phyloP scores from a whole-genome alignment of 2,888 invertebrate genomes.

The Pharmacophagus antenor region DNA sequence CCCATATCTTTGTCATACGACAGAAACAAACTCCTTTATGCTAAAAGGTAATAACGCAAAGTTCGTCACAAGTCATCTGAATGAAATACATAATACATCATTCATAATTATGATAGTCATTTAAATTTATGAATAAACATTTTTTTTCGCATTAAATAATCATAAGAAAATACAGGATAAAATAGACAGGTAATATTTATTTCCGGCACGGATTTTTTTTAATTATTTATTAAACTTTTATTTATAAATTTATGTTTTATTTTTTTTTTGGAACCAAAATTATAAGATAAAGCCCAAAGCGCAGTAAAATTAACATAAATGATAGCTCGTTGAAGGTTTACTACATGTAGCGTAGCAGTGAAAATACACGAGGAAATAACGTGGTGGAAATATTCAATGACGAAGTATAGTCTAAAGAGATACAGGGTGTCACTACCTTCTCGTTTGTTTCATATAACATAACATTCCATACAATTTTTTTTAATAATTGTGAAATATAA shows the following conservation, averaged over 20 bases:
- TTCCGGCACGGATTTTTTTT: background rate
- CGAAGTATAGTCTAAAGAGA: slow-evolving; percentile 50
- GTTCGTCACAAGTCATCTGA: background rate
- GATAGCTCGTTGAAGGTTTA: slow-evolving; percentile 39
- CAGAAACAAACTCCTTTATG: too few relatives aligned
- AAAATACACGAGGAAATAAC: background rate
- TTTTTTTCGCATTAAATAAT: background rate
- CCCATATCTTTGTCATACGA: slow-evolving; percentile 18
- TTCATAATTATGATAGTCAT: background rate
- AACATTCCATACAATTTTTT: background rate
- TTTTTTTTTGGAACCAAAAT: background rate
- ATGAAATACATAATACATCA: background rate
- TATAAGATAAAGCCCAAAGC: slow-evolving; percentile 32
- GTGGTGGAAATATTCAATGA: slow-evolving; percentile 35
- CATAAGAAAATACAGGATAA: background rate
- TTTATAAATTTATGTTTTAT: background rate
- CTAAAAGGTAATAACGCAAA: background rate
- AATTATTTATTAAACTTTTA: background rate
- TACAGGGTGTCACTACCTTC: slow-evolving; percentile 71
- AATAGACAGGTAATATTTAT: background rate
- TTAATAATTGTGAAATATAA: background rate
- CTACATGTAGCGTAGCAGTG: slow-evolving; percentile 13
- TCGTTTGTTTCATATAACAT: slow-evolving; percentile 37
- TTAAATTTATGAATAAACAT: background rate
- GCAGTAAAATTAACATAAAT: slow-evolving; percentile 33